A percentile compares a stretch with the other conserved stretches of the same genome.
These are phyloP conservation scores for Pristionchus fissidentatus DNA, from an alignment of 2,888 invertebrate species.

Conservation along the genomic window DNA sequence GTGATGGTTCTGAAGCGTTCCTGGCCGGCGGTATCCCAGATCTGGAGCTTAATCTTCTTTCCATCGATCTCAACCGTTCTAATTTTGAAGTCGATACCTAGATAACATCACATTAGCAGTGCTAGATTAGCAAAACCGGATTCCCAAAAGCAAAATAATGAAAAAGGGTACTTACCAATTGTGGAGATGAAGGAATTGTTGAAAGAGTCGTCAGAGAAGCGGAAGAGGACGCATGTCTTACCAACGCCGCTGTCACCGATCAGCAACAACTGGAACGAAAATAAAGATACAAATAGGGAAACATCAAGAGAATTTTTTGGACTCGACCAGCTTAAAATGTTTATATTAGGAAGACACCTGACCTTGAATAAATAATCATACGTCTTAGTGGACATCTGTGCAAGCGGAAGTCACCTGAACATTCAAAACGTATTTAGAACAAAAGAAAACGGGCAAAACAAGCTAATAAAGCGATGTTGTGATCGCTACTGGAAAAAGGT, in stretches of 20 bases:
- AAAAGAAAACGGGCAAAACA: too few species aligned
- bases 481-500: too few species aligned
- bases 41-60: slow-evolving; percentile 80
- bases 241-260: slow-evolving; percentile 69
- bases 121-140: not conserved
- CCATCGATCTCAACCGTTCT: slow-evolving; percentile 80
- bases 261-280: slow-evolving; percentile 58
- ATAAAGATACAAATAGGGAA: not conserved
- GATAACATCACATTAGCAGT: slow-evolving; percentile 55
- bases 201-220: slow-evolving; percentile 81
- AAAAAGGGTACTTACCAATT: slow-evolving; percentile 69
- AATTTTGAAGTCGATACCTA: slow-evolving; percentile 82
- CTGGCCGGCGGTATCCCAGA: slow-evolving; percentile 94
- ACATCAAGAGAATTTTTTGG: too few species aligned
- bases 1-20: slow-evolving; percentile 98
- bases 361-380: slow-evolving; percentile 48
- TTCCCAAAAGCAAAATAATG: too few species aligned
- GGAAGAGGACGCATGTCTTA: slow-evolving; percentile 80
- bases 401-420: not conserved
- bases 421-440: too few species aligned
- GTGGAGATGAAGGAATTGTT: slow-evolving; percentile 80
- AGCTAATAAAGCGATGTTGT: too few species aligned
- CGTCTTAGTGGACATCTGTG: slow-evolving; percentile 44
- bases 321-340: not conserved
- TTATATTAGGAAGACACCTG: not conserved